These are phyloP conservation scores for Amphimedon queenslandica DNA, from an alignment of 37 sponge, comb jelly and placozoan genomes.

Conservation along the genomic window DNA sequence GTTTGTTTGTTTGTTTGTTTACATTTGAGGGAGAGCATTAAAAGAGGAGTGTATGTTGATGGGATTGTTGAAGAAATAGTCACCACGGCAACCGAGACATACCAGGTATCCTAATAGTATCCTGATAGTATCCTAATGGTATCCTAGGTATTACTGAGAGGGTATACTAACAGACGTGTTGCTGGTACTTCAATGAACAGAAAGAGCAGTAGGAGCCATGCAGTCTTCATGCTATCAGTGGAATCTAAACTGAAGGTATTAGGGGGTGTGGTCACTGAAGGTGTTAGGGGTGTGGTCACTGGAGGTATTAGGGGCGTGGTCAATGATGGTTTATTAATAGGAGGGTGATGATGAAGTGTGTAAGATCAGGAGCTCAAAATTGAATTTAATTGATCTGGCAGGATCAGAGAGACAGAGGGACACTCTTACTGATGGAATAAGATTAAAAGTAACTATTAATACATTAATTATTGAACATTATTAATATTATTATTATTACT, in stretches of 20 bases:
- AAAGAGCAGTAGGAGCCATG: conserved; percentile 88
- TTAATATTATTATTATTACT: not conserved
- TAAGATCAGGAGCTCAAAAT: conserved; percentile 68
- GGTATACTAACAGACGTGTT: conserved; percentile 76
- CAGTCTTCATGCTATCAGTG: conserved; percentile 81
- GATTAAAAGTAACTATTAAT: conserved; percentile 52
- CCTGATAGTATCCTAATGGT: too few relatives aligned
- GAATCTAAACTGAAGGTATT: conserved; percentile 74
- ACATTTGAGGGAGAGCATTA: conserved; percentile 83
- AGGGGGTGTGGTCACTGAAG: not conserved
- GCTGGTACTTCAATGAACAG: conserved; percentile 90
- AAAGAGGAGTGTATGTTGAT: conserved; percentile 84
- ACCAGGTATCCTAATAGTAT: conserved; percentile 46
- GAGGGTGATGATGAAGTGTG: conserved; percentile 48
- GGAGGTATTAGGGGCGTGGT: too few relatives aligned
- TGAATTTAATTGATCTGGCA: conserved; percentile 83
- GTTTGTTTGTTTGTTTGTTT: conserved; percentile 48
- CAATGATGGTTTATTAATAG: conserved; percentile 23
- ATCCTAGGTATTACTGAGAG: conserved; percentile 66
- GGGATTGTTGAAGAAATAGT: conserved; percentile 67
- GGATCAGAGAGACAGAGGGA: conserved; percentile 88
- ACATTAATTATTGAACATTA: too few relatives aligned
- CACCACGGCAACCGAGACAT: conserved; percentile 67
- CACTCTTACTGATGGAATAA: conserved; percentile 58
- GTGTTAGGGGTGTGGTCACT: too few relatives aligned